Conservation (phyloP, 2,113 vertebrate species). For the Takifugu flavidus region DNA sequence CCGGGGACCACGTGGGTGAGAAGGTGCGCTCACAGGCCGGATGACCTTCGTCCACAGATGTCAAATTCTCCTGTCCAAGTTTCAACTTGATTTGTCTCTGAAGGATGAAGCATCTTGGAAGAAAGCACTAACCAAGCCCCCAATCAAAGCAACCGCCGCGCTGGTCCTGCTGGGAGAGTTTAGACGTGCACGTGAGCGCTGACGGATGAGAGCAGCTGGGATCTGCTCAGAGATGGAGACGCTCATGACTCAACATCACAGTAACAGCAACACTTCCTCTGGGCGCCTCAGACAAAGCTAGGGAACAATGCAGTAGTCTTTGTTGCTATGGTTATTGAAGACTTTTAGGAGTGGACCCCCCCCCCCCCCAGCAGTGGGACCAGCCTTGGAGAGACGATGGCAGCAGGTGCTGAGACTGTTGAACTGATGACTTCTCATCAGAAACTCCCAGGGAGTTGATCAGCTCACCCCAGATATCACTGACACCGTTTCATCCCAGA, state of each 20-base stretch:
- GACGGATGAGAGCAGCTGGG: slow-evolving; percentile 58
- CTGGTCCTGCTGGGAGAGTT: slow-evolving; percentile 20
- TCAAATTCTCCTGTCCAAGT: too few relatives aligned
- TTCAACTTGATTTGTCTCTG: too few relatives aligned
- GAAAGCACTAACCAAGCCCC: too few relatives aligned
- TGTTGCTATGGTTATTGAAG: slow-evolving; percentile 66
- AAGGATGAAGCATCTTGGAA: too few relatives aligned
- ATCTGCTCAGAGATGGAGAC: slow-evolving; percentile 43
- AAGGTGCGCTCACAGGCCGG: too few relatives aligned
- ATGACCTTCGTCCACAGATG: too few relatives aligned
- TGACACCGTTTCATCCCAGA: too few relatives aligned
- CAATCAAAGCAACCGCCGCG: background rate
- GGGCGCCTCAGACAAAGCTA: slow-evolving; percentile 51
- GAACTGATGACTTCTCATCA: slow-evolving; percentile 38
- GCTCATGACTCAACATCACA: slow-evolving; percentile 47
- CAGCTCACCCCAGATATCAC: slow-evolving; percentile 31
- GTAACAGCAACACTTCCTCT: slow-evolving; percentile 57
- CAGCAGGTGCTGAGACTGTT: slow-evolving; percentile 48
- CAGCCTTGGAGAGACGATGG: slow-evolving; percentile 10
- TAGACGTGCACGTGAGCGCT: slow-evolving; percentile 33
- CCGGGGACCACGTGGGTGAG: too few relatives aligned
- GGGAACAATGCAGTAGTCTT: slow-evolving; percentile 42
- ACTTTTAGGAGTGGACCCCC: slow-evolving; percentile 21
- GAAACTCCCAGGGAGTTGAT: slow-evolving; percentile 21
- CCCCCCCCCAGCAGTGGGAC: slow-evolving; percentile 3